These are phyloP conservation scores for Bagarius yarrelli DNA, from an alignment of 2,113 vertebrate species.

Conservation along the genomic window DNA sequence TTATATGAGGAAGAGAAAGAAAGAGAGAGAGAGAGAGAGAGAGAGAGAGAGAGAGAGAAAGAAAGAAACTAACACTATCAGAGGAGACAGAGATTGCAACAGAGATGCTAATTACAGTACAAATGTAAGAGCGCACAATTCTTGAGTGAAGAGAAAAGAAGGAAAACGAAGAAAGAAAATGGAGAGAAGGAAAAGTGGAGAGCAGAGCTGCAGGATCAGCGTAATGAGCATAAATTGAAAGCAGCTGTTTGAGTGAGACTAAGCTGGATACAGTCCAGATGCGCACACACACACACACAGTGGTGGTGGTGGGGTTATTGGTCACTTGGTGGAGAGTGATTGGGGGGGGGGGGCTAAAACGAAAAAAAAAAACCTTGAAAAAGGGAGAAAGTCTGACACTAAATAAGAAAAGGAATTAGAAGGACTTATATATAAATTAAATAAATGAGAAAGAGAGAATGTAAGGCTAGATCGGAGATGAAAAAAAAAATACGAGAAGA, in stretches of 20 bases:
- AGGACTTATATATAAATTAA: background rate
- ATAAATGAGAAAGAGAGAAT: background rate
- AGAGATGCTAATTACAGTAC: background rate
- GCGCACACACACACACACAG: constrained; percentile 30
- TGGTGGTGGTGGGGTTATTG: background rate
- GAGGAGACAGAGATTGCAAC: background rate
- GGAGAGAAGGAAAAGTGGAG: background rate
- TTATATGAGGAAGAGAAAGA: background rate
- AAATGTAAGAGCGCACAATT: background rate
- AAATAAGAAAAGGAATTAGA: background rate
- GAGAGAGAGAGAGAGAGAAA: background rate
- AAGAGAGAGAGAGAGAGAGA: background rate
- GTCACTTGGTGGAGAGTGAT: background rate
- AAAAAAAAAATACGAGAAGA: background rate
- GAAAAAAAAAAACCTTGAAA: background rate
- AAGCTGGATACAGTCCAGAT: constrained; percentile 42
- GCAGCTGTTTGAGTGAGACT: constrained; percentile 50
- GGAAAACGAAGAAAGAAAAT: background rate
- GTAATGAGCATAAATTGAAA: constrained; percentile 51
- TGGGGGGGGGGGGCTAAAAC: background rate
- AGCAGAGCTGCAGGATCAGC: constrained; percentile 27
- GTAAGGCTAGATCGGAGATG: background rate
- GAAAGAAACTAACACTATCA: background rate
- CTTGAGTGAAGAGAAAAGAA: background rate
- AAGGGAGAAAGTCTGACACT: background rate